Percentiles rank a stretch among this genome's conserved stretches.
phyloP scores from a whole-genome alignment of 2,888 invertebrate species.

The Stegophylla sp. region DNA sequence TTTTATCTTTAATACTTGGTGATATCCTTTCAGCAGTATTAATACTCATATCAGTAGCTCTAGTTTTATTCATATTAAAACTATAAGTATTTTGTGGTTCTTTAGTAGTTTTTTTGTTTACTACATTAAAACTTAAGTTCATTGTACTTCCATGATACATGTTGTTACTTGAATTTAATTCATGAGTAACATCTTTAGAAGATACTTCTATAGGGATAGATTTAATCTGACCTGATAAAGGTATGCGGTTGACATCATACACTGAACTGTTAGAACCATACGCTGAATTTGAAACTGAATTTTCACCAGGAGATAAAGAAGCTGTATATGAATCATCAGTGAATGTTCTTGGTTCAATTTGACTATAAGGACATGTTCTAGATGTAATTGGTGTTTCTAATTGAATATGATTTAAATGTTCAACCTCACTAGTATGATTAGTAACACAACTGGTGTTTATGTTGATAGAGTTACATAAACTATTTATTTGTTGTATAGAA shows the following conservation, averaged over 20 bases:
- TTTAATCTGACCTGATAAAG: background rate
- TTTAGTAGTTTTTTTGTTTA: constrained; percentile 5
- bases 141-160: constrained; percentile 12
- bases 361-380: constrained; percentile 14
- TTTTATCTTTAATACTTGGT: background rate
- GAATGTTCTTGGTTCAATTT: constrained; percentile 28
- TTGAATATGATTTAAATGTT: constrained; percentile 27
- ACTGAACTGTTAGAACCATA: constrained; percentile 22
- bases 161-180: constrained; percentile 20
- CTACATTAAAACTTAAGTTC: constrained; percentile 23
- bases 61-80: constrained; percentile 21
- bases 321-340: constrained; percentile 6
- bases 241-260: constrained; percentile 20
- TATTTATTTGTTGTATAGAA: constrained; percentile 22
- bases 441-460: background rate
- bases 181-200: background rate
- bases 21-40: background rate
- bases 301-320: constrained; percentile 34
- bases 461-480: constrained; percentile 34
- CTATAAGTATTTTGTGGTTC: constrained; percentile 12
- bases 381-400: constrained; percentile 18
- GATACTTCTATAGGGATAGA: constrained; percentile 13
- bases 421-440: constrained; percentile 10
- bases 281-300: constrained; percentile 28
- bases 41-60: background rate